Evolutionary conservation across 2,888 invertebrate genomes (phyloP).

Genomic region (Therioaphis trifolii): DNA sequence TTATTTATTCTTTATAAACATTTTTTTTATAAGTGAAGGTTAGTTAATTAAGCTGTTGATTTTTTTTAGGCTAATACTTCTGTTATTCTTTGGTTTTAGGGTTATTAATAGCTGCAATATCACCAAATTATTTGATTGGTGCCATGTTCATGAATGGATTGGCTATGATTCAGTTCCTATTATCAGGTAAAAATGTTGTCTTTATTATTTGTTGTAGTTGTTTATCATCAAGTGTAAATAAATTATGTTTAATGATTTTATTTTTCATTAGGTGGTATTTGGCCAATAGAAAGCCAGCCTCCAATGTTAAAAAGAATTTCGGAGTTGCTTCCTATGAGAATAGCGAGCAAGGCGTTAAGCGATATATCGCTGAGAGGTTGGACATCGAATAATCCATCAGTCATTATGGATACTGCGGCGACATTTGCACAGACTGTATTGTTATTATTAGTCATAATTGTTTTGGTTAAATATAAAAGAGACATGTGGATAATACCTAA

Average conservation of each 20-base stretch:
- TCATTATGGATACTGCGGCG: background rate
- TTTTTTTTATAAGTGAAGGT: too few relatives aligned
- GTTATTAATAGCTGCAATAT: constrained; percentile 13
- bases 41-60: too few relatives aligned
- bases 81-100: too few relatives aligned
- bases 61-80: too few relatives aligned
- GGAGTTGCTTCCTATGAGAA: background rate
- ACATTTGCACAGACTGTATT: background rate
- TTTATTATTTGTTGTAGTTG: too few relatives aligned
- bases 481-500: constrained; percentile 19
- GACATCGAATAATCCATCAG: constrained; percentile 3
- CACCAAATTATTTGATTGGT: background rate
- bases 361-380: constrained; percentile 36
- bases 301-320: background rate
- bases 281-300: constrained; percentile 40
- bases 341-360: background rate
- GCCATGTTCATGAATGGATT: constrained; percentile 3
- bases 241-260: too few relatives aligned
- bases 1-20: too few relatives aligned
- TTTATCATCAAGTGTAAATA: too few relatives aligned
- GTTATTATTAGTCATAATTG: constrained; percentile 16
- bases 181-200: constrained; percentile 35
- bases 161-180: constrained; percentile 7
- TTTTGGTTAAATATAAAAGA: background rate
- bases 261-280: background rate